Percentiles rank a stretch among this genome's conserved stretches.
Conservation (phyloP, 2,888 invertebrate species). For the Liopterus haemorrhoidalis region DNA sequence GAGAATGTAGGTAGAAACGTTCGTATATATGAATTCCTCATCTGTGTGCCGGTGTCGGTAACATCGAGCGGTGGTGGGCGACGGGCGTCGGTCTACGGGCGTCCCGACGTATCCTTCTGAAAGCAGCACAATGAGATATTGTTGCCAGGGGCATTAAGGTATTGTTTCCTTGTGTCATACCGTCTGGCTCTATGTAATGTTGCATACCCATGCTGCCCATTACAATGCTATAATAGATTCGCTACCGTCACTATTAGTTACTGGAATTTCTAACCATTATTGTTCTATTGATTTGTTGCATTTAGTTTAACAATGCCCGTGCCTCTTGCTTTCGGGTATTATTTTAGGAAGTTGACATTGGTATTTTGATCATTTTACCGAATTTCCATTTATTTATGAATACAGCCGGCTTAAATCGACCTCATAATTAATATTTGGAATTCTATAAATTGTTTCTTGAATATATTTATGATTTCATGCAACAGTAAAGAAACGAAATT, state of each 20-base stretch:
- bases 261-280: slow-evolving; percentile 14
- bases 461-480: too few species aligned
- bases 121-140: slow-evolving; percentile 16
- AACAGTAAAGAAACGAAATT: too few species aligned
- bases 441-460: too few species aligned
- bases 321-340: too few species aligned
- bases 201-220: slow-evolving; percentile 15
- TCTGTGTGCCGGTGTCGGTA: slow-evolving; percentile 12
- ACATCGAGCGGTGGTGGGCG: slow-evolving; percentile 2
- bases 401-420: too few species aligned
- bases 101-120: too few species aligned
- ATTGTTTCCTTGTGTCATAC: slow-evolving; percentile 17
- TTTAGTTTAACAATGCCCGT: too few species aligned
- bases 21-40: slow-evolving; percentile 17
- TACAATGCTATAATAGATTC: slow-evolving; percentile 21
- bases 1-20: too few species aligned
- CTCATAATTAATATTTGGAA: too few species aligned
- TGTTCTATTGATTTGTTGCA: slow-evolving; percentile 12
- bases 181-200: neutral
- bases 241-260: slow-evolving; percentile 13
- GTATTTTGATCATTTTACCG: too few species aligned
- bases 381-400: too few species aligned
- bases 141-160: slow-evolving; percentile 11
- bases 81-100: neutral
- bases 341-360: too few species aligned